phyloP scores from a whole-genome alignment of 30 jellyfish, hydroid and myxozoan genomes.

The Aurelia aurita region DNA sequence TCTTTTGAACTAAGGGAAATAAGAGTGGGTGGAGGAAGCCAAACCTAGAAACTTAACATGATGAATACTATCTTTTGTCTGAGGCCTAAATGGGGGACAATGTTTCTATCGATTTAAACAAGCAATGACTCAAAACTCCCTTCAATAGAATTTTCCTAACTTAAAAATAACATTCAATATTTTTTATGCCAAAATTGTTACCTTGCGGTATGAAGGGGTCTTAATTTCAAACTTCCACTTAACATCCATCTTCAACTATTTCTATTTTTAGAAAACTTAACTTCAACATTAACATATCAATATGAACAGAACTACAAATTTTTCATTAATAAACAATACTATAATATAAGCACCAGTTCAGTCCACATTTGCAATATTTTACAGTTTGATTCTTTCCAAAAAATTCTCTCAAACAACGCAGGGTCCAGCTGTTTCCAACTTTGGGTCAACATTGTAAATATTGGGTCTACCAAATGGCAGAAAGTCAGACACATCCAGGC shows the following conservation, averaged over 20 bases:
- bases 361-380: not conserved
- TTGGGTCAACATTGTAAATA: constrained; percentile 72
- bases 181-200: no score
- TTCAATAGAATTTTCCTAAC: no score
- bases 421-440: constrained; percentile 89
- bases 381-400: not conserved
- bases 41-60: no score
- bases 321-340: not conserved
- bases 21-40: no score
- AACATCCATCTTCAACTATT: not conserved
- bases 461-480: constrained; percentile 80
- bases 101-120: no score
- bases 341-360: not conserved
- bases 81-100: no score
- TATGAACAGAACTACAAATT: constrained; percentile 59
- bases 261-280: not conserved
- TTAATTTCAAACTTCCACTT: not conserved
- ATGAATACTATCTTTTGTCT: no score
- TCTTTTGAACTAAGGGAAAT: not conserved
- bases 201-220: not conserved
- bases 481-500: constrained; percentile 78
- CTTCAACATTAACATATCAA: constrained; percentile 10
- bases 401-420: constrained; percentile 66
- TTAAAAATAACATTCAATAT: no score
- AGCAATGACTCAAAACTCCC: no score